Conservation (phyloP, 2,888 invertebrate genomes). For the Epinotia demarniana region DNA sequence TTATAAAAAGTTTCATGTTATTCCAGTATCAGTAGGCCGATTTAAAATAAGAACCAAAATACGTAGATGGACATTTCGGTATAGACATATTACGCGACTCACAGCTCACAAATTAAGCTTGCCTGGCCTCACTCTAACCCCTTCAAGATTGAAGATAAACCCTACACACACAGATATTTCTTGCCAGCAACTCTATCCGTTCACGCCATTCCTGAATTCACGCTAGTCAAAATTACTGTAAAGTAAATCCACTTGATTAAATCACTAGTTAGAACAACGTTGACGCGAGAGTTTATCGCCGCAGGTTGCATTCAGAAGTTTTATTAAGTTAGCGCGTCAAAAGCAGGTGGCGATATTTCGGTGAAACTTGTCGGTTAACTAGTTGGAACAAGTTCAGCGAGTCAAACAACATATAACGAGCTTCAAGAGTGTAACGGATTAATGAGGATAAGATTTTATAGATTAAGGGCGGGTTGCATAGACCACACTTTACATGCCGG, state of each 20-base stretch:
- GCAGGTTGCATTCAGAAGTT: conserved; percentile 35
- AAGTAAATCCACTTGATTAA: neutral
- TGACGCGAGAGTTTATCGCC: conserved; percentile 2
- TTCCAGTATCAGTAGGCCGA: no score
- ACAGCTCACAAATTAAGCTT: no score
- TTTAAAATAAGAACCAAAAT: no score
- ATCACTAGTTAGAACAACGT: neutral
- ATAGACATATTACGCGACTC: no score
- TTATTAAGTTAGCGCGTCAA: conserved; percentile 37
- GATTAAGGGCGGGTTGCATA: neutral
- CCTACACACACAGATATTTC: no score
- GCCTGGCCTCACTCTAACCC: no score
- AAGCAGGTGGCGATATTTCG: conserved; percentile 37
- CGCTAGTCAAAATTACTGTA: neutral
- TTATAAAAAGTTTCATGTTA: no score
- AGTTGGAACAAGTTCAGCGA: conserved; percentile 31
- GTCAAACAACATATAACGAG: conserved; percentile 24
- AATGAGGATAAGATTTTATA: neutral
- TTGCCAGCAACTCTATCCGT: no score
- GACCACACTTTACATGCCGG: no score
- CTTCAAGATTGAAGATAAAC: no score
- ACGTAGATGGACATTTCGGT: no score
- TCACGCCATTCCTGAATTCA: no score
- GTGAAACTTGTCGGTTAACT: conserved; percentile 27
- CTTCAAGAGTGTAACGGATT: neutral